A percentile compares a stretch with the other conserved stretches of the same genome.
These are phyloP conservation scores for Palythoa caribaeorum DNA, from an alignment of 92 coral and sea anemone genomes.

Conservation along the genomic window DNA sequence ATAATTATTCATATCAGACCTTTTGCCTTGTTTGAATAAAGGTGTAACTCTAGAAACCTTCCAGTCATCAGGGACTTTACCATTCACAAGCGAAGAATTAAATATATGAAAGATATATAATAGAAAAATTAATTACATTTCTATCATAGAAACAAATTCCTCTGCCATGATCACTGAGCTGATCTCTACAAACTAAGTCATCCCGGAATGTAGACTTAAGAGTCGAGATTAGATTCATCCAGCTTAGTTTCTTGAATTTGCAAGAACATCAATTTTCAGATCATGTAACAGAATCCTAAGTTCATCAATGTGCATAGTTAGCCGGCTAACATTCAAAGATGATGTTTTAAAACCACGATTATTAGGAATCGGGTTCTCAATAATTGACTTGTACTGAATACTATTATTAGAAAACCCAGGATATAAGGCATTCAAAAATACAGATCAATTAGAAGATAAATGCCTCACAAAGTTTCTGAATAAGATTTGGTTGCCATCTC, in stretches of 20 bases:
- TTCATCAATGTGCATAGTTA: not conserved
- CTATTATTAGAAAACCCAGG: not conserved
- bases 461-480: not conserved
- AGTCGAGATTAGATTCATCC: slow-evolving; percentile 41
- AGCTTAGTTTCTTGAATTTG: slow-evolving; percentile 68
- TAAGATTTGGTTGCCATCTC: not conserved
- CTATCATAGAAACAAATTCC: slow-evolving; percentile 56
- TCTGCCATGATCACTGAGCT: slow-evolving; percentile 59
- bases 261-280: not conserved
- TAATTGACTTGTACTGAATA: not conserved
- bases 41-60: too few relatives aligned
- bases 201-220: slow-evolving; percentile 55
- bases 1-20: too few relatives aligned
- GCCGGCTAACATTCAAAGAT: too few relatives aligned
- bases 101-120: not conserved
- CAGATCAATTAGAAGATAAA: not conserved
- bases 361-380: not conserved
- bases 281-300: not conserved
- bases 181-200: slow-evolving; percentile 59
- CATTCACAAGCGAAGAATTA: too few relatives aligned
- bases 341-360: not conserved
- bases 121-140: slow-evolving; percentile 38
- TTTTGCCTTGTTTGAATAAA: too few relatives aligned
- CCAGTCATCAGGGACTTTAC: too few relatives aligned
- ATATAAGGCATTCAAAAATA: not conserved